phyloP scores from a whole-genome alignment of 2,888 invertebrate species.

The Palloptera scutellata region DNA sequence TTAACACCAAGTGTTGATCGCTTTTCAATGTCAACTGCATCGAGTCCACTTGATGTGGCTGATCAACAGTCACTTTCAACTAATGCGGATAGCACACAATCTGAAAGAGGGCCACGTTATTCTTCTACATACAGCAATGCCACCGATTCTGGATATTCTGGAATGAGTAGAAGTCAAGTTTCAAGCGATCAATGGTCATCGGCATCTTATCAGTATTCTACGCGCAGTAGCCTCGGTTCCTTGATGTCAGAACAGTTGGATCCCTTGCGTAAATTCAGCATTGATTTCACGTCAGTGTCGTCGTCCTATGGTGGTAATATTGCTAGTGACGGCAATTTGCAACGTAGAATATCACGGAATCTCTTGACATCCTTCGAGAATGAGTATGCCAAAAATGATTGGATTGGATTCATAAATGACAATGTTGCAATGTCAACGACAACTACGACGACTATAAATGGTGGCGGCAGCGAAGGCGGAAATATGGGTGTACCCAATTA shows the following conservation, averaged over 20 bases:
- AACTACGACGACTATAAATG: slow-evolving; percentile 51
- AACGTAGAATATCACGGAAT: slow-evolving; percentile 69
- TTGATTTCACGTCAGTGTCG: slow-evolving; percentile 46
- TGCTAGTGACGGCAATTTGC: slow-evolving; percentile 68
- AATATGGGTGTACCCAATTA: slow-evolving; percentile 53
- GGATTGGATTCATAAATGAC: slow-evolving; percentile 62
- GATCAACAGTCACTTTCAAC: slow-evolving; percentile 48
- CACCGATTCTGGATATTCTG: slow-evolving; percentile 64
- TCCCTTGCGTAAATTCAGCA: slow-evolving; percentile 56
- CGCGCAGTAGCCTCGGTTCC: slow-evolving; percentile 63
- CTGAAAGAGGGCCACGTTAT: slow-evolving; percentile 47
- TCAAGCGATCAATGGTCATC: slow-evolving; percentile 59
- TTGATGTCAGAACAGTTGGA: slow-evolving; percentile 59
- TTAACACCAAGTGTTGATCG: slow-evolving; percentile 46
- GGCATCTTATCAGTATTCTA: slow-evolving; percentile 61
- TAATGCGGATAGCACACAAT: slow-evolving; percentile 40
- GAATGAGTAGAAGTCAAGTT: slow-evolving; percentile 51
- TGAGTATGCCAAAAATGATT: slow-evolving; percentile 60
- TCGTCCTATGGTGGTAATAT: slow-evolving; percentile 57
- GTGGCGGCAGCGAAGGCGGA: slow-evolving; percentile 61
- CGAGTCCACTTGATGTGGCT: slow-evolving; percentile 61
- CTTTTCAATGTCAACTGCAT: slow-evolving; percentile 36
- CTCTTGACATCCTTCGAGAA: slow-evolving; percentile 65
- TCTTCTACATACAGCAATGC: slow-evolving; percentile 59
- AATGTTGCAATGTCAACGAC: slow-evolving; percentile 43